Evolutionary conservation across 2,113 vertebrate genomes (phyloP).

Genomic region (Micronisus gabar): DNA sequence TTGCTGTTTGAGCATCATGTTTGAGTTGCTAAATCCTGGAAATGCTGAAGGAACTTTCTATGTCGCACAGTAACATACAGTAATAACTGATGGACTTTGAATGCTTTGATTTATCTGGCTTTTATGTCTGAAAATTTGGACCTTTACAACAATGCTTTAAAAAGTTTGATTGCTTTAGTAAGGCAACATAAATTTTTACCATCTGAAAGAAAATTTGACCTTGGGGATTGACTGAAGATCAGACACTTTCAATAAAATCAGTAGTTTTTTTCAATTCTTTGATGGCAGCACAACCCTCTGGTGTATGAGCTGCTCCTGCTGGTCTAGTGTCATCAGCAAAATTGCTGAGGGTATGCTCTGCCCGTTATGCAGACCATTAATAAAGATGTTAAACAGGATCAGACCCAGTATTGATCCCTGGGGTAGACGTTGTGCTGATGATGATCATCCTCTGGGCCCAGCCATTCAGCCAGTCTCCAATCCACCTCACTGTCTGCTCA

Average conservation of each 20-base stretch:
- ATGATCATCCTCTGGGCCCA: background rate
- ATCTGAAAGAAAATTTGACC: background rate
- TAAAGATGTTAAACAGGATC: background rate
- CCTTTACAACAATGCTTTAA: background rate
- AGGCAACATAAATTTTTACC: background rate
- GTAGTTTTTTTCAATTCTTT: background rate
- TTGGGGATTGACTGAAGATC: background rate
- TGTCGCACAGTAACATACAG: background rate
- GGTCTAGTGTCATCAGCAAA: background rate
- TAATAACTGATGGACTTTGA: background rate
- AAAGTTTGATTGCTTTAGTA: background rate
- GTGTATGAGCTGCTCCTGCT: background rate
- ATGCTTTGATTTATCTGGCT: background rate
- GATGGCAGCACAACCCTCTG: too few relatives aligned
- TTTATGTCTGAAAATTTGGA: background rate
- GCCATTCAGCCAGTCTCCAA: rapidly evolving
- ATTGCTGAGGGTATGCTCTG: background rate
- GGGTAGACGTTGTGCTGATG: background rate
- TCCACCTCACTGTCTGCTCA: background rate
- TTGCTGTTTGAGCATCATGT: background rate
- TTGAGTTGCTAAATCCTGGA: background rate
- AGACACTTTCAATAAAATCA: background rate
- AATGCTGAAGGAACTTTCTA: background rate
- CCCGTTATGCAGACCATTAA: background rate
- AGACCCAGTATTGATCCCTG: background rate